Evolutionary conservation across 2,888 invertebrate genomes (phyloP).

Genomic region (Melangyna quadrimaculata): DNA sequence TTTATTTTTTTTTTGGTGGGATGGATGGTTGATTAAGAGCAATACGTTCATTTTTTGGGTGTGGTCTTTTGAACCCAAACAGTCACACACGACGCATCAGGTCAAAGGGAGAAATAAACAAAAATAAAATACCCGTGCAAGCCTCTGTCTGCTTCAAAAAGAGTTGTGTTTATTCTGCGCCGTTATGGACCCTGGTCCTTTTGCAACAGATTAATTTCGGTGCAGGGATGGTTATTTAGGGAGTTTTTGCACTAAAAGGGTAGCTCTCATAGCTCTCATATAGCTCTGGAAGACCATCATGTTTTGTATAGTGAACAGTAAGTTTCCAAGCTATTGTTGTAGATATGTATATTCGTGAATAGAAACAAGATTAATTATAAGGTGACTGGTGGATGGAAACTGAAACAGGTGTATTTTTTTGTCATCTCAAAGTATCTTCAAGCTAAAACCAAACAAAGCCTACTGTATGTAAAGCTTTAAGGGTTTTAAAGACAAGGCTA

Average conservation of each 20-base stretch:
- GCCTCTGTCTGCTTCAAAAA: background rate
- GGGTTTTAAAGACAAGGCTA: background rate
- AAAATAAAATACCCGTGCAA: background rate
- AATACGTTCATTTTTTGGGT: slow-evolving; percentile 6
- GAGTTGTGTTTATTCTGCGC: background rate
- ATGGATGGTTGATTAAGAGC: background rate
- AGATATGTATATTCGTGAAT: background rate
- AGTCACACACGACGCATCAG: slow-evolving; percentile 26
- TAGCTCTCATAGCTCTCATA: too few relatives aligned
- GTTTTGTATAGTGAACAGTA: background rate
- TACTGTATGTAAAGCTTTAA: background rate
- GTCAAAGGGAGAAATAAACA: background rate
- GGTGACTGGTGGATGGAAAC: slow-evolving; percentile 41
- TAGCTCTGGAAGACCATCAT: too few relatives aligned
- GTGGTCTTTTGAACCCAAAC: slow-evolving; percentile 30
- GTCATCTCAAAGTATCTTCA: background rate
- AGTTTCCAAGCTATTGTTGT: slow-evolving; percentile 26
- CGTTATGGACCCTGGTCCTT: background rate
- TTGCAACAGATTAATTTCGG: background rate
- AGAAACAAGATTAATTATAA: slow-evolving; percentile 28
- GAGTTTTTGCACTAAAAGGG: background rate
- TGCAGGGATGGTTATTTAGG: background rate
- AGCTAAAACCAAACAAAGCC: background rate
- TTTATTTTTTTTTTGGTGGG: background rate
- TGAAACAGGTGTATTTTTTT: slow-evolving; percentile 44